phyloP scores from a whole-genome alignment of 2,888 invertebrate genomes.

The Atethmia centrago region DNA sequence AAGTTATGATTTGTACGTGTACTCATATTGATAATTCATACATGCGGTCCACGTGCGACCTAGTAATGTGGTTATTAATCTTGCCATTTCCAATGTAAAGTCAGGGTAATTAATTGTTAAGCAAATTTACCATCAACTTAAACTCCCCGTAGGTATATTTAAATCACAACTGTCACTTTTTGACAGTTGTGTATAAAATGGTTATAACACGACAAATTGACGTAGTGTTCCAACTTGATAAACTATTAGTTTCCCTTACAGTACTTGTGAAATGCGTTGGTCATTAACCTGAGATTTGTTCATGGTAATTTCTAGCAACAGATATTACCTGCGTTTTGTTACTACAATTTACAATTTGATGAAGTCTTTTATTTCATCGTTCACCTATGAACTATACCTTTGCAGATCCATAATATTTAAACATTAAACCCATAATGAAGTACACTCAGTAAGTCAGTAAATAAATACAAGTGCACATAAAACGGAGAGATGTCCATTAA shows the following conservation, averaged over 20 bases:
- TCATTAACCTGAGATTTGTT: not conserved
- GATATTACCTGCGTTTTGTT: no score
- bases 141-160: not conserved
- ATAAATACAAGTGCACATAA: constrained; percentile 43
- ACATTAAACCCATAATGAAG: constrained; percentile 14
- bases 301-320: not conserved
- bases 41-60: not conserved
- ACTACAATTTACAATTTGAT: not conserved
- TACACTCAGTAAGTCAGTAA: constrained; percentile 22
- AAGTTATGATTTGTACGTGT: constrained; percentile 36
- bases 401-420: not conserved
- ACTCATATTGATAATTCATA: constrained; percentile 17
- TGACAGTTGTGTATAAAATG: not conserved
- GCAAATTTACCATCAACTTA: not conserved
- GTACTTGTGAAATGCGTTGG: not conserved
- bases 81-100: not conserved
- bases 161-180: not conserved
- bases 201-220: not conserved
- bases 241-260: not conserved
- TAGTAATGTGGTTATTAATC: constrained; percentile 4
- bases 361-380: not conserved
- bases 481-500: constrained; percentile 55
- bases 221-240: not conserved
- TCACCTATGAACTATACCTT: constrained; percentile 11
- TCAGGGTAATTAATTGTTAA: not conserved